These are phyloP conservation scores for Heliocidaris tuberculata DNA, from an alignment of 35 echinoderm and acorn worm genomes.

Conservation along the genomic window DNA sequence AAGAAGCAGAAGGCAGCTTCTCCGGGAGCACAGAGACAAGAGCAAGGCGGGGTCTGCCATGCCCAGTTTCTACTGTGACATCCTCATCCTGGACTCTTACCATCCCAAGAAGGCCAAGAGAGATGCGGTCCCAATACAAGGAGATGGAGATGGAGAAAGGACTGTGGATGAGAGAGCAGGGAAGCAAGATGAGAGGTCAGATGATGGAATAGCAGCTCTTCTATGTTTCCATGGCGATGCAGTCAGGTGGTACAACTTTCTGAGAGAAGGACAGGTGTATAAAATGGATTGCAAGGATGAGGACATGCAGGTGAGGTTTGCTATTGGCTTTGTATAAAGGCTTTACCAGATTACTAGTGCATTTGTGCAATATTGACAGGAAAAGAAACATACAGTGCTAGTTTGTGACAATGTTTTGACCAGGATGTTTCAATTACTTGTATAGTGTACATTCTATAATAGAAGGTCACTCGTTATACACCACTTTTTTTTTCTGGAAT, in stretches of 20 bases:
- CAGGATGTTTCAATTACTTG: too few relatives aligned
- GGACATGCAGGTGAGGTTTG: background rate
- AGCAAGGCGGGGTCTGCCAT: background rate
- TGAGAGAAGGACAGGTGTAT: background rate
- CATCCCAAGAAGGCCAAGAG: background rate
- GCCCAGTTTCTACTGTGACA: slow-evolving; percentile 12
- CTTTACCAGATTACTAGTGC: too few relatives aligned
- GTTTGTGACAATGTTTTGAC: too few relatives aligned
- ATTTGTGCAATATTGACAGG: too few relatives aligned
- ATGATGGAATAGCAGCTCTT: background rate
- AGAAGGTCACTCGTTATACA: too few relatives aligned
- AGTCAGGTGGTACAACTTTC: slow-evolving; percentile 34
- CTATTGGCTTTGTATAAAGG: background rate
- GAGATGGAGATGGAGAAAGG: background rate
- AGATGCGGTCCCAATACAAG: background rate
- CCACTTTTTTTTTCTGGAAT: too few relatives aligned
- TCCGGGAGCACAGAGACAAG: background rate
- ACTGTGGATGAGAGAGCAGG: background rate
- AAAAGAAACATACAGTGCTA: too few relatives aligned
- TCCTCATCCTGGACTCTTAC: background rate
- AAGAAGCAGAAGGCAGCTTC: background rate
- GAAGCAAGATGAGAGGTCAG: background rate
- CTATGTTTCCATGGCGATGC: slow-evolving; percentile 42
- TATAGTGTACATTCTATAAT: too few relatives aligned
- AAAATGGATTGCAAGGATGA: background rate